Evolutionary conservation across 2,888 invertebrate genomes (phyloP), one percentile per base, ranked within the genome.

Genomic region (Thecophora atra): DNA sequence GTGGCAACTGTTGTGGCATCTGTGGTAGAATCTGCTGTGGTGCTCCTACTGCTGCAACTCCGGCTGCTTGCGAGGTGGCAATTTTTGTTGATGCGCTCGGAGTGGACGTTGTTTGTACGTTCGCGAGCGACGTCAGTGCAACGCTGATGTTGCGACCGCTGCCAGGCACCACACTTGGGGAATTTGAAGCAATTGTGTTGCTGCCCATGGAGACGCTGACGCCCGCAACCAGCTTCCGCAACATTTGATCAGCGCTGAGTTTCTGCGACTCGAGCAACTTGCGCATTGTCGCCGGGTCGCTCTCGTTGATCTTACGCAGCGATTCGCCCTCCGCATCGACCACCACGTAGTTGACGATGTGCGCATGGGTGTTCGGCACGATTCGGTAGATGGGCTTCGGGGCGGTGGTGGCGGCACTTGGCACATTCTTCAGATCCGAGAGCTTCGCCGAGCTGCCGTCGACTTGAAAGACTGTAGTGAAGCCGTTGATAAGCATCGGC

Each of bases 311-410:
- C 73, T 84, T 85, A 26, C 80, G 81, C 75, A 84, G 73, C 4
- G 84, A 82, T 4, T 84, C 81, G 3, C 83, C 81, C 30, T 80
- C 82, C 11, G 82, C 81, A 62, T 86, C 84, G 1, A 85, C 79
- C 3, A 85, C 81, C 28, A 86, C 83, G 70, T 85, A 86, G 66
- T 84, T 85, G 1, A 85, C 81, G n/a, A 85, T 81, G 28, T 85
- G 85, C 0, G 84, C 84, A 75, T 86, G 85, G 1, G 86, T 84
- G 67, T 84, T 86, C 0, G 84, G 86, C n/a, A 84, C 82, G 21
- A 85, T 82, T 8, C 85, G 81, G 72, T 82, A 85, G 0, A 85
- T 81, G 0, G 81, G 75, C 64, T 81, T 80, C 0, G 73, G 70
- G 2, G 60, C 70, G 19, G 2, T 70, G 70, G 3, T 52, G 2